phyloP scores from a whole-genome alignment of 2,113 vertebrate species.

The Anseranas semipalmata region DNA sequence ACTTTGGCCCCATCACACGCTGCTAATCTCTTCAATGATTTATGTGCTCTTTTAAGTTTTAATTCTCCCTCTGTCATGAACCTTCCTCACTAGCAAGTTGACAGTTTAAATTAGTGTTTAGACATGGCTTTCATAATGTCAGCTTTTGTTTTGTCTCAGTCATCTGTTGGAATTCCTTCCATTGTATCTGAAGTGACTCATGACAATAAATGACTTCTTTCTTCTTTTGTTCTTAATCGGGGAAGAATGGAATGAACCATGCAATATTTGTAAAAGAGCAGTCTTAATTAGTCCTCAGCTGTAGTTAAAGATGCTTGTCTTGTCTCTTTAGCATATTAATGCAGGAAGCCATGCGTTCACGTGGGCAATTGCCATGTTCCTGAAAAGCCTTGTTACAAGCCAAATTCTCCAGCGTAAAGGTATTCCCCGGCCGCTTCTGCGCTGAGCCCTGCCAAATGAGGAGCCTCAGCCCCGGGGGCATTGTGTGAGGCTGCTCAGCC shows the following conservation, averaged over 20 bases:
- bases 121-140: constrained; percentile 81
- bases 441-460: constrained; percentile 55
- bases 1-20: constrained; percentile 69
- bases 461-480: constrained; percentile 26
- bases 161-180: constrained; percentile 80
- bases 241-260: constrained; percentile 76
- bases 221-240: constrained; percentile 80
- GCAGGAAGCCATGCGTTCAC: constrained; percentile 69
- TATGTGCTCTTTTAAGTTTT: constrained; percentile 80
- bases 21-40: constrained; percentile 79
- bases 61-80: constrained; percentile 78
- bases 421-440: constrained; percentile 25
- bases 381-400: constrained; percentile 62
- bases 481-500: constrained; percentile 51
- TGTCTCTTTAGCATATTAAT: constrained; percentile 75
- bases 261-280: constrained; percentile 73
- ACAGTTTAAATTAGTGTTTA: constrained; percentile 84
- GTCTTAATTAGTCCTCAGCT: constrained; percentile 79
- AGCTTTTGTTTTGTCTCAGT: constrained; percentile 82
- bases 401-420: constrained; percentile 64
- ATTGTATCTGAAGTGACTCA: constrained; percentile 82
- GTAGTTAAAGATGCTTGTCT: constrained; percentile 74
- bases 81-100: constrained; percentile 76
- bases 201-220: constrained; percentile 79
- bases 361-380: constrained; percentile 71